Conservation (phyloP, 1,140 invertebrate species). For the Bombus soroeensis region DNA sequence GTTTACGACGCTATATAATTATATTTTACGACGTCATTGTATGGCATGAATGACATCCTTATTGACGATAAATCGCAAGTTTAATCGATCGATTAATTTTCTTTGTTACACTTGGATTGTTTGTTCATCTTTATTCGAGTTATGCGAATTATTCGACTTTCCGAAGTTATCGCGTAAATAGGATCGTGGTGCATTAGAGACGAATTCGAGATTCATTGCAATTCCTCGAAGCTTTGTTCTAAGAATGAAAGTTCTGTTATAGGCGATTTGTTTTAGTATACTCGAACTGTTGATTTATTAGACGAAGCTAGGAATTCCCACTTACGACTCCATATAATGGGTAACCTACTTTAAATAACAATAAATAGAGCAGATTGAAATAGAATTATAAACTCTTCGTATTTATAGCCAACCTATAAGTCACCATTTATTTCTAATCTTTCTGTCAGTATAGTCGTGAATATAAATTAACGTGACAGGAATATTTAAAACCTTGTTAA, state of each 20-base stretch:
- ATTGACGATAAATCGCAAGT: no score
- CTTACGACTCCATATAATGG: background rate
- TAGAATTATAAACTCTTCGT: background rate
- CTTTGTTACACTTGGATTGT: no score
- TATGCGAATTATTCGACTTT: no score
- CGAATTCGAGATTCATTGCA: background rate
- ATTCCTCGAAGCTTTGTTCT: no score
- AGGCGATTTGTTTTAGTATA: background rate
- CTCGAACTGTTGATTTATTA: background rate
- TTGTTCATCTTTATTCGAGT: no score
- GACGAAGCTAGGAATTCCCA: background rate
- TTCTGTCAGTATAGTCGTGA: no score
- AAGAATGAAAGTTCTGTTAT: background rate
- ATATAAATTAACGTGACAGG: background rate
- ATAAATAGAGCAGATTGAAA: background rate
- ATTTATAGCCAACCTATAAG: background rate
- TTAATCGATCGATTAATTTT: no score
- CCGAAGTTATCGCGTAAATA: no score
- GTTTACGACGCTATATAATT: background rate
- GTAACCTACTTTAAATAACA: no score
- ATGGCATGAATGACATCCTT: no score
- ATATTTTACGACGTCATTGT: background rate
- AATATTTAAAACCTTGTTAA: background rate
- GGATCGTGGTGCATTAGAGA: no score
- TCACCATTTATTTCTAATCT: background rate